Base-by-base conservation (phyloP, 2,113 vertebrate species). In the Sialia sialis region DNA sequence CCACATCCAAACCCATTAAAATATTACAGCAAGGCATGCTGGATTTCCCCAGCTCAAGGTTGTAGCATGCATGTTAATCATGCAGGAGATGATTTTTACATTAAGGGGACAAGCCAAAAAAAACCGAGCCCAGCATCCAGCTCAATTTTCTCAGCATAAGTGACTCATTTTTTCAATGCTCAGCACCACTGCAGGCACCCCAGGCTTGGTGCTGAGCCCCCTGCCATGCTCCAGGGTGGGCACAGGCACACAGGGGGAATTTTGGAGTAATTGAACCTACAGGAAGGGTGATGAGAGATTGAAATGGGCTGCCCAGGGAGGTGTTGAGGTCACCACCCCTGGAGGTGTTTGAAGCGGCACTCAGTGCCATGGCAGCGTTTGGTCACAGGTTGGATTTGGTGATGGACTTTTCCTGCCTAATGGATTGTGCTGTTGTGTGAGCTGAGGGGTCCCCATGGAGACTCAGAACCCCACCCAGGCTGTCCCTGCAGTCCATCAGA, bases 141-240 rank as follows among this genome's bases (percentile, higher is more conserved):
- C 15, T 73, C 59, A 4, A 4, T 51, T 60, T 51, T 38, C 23
- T 66, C 41, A 23, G n/a, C 36, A 3, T 3, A 8, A 43, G 7
- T 3, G 16, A 5, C 30, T 49, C 6, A 1, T 43, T n/a, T 51
- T 75, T 11, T 29, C 0, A 0, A 22, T 10, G 38, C 7, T 3
- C 41, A 5, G 22, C 56, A 14, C 7, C 14, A 22, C 8, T 5
- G 1, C 0, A 2, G 34, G 43, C 0, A 1, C 2, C 2, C 7
- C 15, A 3, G 51, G 2, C 5, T 11, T 7, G 1, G 2, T 3
- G 6, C 54, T 4, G 10, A 26, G 36, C 4, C 7, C 11, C 6
- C 30, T 6, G 29, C 54, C 48, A n/a, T 0, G 0, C 25, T 8
- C 17, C 0, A 0, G 3, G 9, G 10, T 10, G 9, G 56, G 11